Conservation (phyloP, 2,797 vertebrate species). For the Limnodromus scolopaceus region DNA sequence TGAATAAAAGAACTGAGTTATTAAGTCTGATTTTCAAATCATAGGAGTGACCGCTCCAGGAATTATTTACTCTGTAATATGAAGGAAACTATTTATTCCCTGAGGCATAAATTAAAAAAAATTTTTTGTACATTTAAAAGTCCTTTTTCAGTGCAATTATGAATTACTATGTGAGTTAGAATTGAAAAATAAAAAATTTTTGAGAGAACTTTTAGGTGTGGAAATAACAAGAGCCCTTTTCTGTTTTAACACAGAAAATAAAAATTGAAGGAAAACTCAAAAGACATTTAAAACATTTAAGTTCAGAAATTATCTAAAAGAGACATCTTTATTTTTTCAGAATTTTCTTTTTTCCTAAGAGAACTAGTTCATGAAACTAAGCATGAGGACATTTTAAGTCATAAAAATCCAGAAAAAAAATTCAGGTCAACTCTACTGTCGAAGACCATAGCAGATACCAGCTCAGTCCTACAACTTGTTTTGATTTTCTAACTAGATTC, state of each 20-base stretch:
- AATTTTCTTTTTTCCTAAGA: neutral
- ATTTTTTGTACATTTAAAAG: neutral
- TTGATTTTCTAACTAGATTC: neutral
- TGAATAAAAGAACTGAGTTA: neutral
- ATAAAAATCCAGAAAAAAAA: neutral
- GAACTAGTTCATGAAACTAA: neutral
- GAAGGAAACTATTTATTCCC: neutral
- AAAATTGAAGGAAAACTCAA: neutral
- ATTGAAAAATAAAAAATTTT: fast-evolving
- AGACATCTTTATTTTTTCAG: neutral
- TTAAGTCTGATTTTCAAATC: neutral
- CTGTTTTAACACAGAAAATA: neutral
- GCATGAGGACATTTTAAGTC: neutral
- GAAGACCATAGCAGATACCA: neutral
- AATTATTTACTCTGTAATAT: neutral
- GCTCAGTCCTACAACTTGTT: neutral
- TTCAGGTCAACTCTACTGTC: neutral
- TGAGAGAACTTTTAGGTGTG: neutral
- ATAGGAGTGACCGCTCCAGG: neutral
- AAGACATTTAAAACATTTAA: neutral
- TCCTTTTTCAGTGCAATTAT: neutral
- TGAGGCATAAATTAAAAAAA: neutral
- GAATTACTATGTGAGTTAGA: neutral
- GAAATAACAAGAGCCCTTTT: neutral
- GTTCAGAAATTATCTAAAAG: neutral